These are phyloP conservation scores for Cherax quadricarinatus DNA, from an alignment of 1,140 invertebrate genomes.

Conservation along the genomic window DNA sequence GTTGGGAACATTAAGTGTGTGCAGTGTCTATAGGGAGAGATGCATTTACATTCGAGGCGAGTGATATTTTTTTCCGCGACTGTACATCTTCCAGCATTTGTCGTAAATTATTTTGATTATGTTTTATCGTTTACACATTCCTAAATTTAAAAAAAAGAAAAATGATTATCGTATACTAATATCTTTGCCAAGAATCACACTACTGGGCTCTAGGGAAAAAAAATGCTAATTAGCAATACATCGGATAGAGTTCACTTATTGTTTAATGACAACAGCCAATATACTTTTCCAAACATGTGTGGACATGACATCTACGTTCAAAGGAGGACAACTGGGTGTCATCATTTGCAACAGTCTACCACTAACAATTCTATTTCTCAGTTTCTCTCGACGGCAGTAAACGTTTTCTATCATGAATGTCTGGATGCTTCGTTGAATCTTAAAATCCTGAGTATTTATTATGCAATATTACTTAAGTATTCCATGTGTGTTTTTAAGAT, in stretches of 20 bases:
- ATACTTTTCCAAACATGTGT: no score
- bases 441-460: background rate
- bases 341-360: background rate
- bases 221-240: no score
- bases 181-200: no score
- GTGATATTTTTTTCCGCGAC: constrained; percentile 15
- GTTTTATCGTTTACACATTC: background rate
- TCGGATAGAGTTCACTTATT: no score
- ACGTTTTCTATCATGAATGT: constrained; percentile 50
- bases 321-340: background rate
- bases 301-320: no score
- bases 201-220: no score
- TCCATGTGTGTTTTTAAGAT: background rate
- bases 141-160: no score
- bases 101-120: background rate
- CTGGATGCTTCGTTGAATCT: constrained; percentile 46
- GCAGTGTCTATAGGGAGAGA: constrained; percentile 48
- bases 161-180: no score
- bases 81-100: background rate
- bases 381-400: constrained; percentile 16
- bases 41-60: constrained; percentile 52
- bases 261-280: no score
- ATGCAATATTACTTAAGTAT: background rate
- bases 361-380: constrained; percentile 5
- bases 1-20: constrained; percentile 49